Base-by-base conservation (phyloP, 2,797 vertebrate genomes). In the Columba guinea region DNA sequence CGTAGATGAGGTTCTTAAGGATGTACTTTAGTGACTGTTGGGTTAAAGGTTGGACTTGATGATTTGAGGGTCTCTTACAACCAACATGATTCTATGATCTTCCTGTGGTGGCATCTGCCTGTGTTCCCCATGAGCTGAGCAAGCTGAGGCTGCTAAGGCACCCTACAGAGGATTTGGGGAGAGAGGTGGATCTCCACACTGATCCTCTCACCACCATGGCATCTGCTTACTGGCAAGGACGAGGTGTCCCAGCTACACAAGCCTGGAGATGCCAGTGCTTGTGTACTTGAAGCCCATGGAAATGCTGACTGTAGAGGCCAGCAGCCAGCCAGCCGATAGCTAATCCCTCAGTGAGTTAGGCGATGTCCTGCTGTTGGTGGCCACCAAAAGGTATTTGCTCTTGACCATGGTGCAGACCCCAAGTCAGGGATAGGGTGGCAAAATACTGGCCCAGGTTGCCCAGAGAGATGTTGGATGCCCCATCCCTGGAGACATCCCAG, bases 281-380 rank as follows among this genome's bases (percentile, higher is more conserved):
- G 34, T 10, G 22, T 68, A 30, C 76, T 67, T 52, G n/a, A 89
- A 81, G 46, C 34, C 41, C 62, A 11, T 0, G 3, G 74, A 79
- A 63, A 46, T n/a, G 55, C 67, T 65, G 21, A 32, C 41, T 2
- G 0, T 20, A 24, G 53, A 34, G 58, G 65, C 15, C 39, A 19
- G 46, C 77, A 81, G 49, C 67, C 51, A 15, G 48, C 0, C 0
- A 93, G 52, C 59, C 0, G 0, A 51, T 60, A 62, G 79, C 51
- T 71, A 59, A 62, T 77, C 34, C 28, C 1, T 1, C 21, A 11
- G 20, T 0, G 0, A 9, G 11, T 64, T 56, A 60, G 53, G 7
- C 5, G 34, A 21, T 55, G 59, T 44, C 64, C 23, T 48, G 44
- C 32, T 48, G 32, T 67, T 11, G 16, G 32, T 48, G n/a, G n/a